Conservation (phyloP, 1,140 invertebrate species). For the Solenopsis invicta region DNA sequence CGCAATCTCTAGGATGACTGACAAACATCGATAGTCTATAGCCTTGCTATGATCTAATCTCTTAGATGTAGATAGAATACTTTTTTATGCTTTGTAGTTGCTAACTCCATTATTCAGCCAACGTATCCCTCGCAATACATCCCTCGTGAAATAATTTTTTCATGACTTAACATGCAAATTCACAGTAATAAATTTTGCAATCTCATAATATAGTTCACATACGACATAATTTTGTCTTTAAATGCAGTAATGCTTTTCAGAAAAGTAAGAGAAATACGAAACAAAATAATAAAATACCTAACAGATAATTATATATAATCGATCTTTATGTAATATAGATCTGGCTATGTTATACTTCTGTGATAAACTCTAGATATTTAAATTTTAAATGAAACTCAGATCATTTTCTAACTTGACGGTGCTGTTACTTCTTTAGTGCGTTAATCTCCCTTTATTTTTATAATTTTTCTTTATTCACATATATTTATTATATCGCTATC, state of each 20-base stretch:
- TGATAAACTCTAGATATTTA: too few species aligned
- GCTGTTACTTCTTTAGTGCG: too few species aligned
- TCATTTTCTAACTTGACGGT: too few species aligned
- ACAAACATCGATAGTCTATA: neutral
- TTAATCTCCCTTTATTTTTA: too few species aligned
- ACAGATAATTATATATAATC: too few species aligned
- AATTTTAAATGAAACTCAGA: too few species aligned
- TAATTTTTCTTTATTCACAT: too few species aligned
- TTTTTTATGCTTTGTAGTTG: neutral
- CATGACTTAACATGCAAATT: neutral
- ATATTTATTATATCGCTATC: too few species aligned
- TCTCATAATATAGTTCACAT: too few species aligned
- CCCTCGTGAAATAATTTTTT: neutral
- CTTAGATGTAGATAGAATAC: neutral
- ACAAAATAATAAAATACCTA: neutral
- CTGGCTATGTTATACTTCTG: too few species aligned
- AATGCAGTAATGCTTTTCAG: neutral
- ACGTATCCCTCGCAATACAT: neutral
- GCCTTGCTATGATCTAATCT: too few species aligned
- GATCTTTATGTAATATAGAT: too few species aligned
- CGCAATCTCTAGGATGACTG: neutral
- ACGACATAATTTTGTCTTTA: neutral
- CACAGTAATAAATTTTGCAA: neutral
- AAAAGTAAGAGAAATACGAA: neutral
- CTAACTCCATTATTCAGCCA: constrained; percentile 17